Evolutionary conservation across 2,113 vertebrate species (phyloP).

Genomic region (Pardalotus punctatus): DNA sequence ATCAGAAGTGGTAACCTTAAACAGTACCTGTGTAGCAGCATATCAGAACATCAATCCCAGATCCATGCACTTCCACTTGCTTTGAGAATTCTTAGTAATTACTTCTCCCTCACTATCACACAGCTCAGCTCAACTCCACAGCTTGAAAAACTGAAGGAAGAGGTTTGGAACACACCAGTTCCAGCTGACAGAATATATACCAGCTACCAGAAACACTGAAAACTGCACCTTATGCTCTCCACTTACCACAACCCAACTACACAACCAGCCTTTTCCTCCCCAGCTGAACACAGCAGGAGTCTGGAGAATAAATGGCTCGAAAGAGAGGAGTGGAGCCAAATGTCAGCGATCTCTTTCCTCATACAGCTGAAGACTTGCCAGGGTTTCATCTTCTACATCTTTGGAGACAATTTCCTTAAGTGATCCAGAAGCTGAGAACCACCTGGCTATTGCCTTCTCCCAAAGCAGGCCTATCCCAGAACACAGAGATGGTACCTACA

Average conservation of each 20-base stretch:
- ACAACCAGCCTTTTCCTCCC: background rate
- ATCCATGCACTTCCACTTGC: background rate
- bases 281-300: background rate
- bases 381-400: background rate
- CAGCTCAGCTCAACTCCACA: background rate
- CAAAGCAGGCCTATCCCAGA: background rate
- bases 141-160: background rate
- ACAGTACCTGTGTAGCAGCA: background rate
- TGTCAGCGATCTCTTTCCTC: background rate
- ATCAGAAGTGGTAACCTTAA: conserved; percentile 3
- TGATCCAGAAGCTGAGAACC: background rate
- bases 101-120: background rate
- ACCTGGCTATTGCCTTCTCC: background rate
- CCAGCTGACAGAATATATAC: background rate
- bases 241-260: background rate
- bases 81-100: background rate
- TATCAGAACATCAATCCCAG: background rate
- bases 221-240: background rate
- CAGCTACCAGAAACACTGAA: background rate
- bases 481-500: background rate
- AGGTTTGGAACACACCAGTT: background rate
- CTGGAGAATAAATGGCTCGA: background rate
- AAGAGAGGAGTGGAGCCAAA: background rate
- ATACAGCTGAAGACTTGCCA: background rate
- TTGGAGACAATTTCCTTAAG: background rate